Evolutionary conservation across 2,113 vertebrate genomes (phyloP).

Genomic region (Monopterus albus): DNA sequence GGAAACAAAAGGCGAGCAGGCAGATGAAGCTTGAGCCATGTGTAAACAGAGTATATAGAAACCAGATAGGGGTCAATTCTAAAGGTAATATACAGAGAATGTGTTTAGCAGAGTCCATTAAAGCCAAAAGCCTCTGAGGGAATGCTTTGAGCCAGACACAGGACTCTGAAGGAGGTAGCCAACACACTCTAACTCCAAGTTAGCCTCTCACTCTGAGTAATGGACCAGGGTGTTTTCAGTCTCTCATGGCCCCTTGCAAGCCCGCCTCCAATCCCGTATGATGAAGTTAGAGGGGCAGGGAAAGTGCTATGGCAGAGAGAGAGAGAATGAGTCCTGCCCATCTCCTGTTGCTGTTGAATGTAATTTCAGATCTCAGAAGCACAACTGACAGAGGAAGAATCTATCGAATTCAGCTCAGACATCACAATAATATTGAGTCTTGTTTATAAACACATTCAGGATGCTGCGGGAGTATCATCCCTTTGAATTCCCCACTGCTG

Average conservation of each 20-base stretch:
- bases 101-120: constrained; percentile 83
- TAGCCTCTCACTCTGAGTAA: constrained; percentile 73
- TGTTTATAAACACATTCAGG: constrained; percentile 80
- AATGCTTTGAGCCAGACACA: constrained; percentile 65
- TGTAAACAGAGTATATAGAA: constrained; percentile 72
- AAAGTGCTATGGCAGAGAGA: constrained; percentile 38
- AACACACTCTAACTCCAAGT: constrained; percentile 75
- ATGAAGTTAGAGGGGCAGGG: constrained; percentile 79
- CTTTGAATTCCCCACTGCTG: constrained; percentile 34
- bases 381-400: constrained; percentile 74
- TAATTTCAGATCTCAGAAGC: constrained; percentile 78
- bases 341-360: constrained; percentile 78
- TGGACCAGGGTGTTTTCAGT: constrained; percentile 78
- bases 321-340: constrained; percentile 46
- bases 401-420: constrained; percentile 80
- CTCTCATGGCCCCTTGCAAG: constrained; percentile 67
- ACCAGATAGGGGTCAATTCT: constrained; percentile 73
- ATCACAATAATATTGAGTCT: constrained; percentile 82
- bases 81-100: constrained; percentile 78
- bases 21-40: constrained; percentile 36
- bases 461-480: constrained; percentile 65
- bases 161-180: constrained; percentile 71
- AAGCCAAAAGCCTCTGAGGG: constrained; percentile 77
- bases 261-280: constrained; percentile 63
- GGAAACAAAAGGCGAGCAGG: constrained; percentile 16